Conservation (phyloP, 2,797 vertebrate genomes). For the Hemitrygon akajei region DNA sequence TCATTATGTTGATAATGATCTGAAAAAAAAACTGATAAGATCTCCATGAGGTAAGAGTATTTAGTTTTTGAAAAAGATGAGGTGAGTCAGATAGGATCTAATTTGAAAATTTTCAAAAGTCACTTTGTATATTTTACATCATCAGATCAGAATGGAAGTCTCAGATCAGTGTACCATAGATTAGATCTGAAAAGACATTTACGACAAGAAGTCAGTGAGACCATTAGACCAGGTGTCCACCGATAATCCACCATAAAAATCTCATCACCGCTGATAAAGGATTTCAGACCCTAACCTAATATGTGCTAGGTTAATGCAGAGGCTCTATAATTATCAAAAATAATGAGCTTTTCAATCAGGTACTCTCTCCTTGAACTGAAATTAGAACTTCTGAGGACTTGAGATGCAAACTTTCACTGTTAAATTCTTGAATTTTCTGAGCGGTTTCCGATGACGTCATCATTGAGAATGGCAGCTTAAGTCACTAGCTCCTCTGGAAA, state of each 20-base stretch:
- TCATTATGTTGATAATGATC: slow-evolving; percentile 24
- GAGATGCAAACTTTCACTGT: background rate
- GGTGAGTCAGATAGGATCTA: background rate
- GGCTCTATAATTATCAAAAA: background rate
- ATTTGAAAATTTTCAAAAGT: background rate
- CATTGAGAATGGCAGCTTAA: no score
- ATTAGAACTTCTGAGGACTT: background rate
- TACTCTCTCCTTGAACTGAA: background rate
- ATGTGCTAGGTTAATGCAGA: background rate
- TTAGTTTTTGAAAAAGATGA: background rate
- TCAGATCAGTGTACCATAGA: background rate
- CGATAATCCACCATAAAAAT: slow-evolving; percentile 19
- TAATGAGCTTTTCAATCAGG: slow-evolving; percentile 14
- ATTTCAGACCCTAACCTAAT: background rate
- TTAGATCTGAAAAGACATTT: background rate
- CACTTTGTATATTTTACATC: background rate
- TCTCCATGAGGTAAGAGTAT: background rate
- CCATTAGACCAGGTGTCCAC: background rate
- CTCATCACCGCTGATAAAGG: slow-evolving; percentile 9
- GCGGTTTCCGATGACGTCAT: no score
- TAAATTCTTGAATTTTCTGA: background rate
- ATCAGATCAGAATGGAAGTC: background rate
- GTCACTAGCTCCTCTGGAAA: no score
- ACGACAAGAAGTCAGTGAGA: background rate
- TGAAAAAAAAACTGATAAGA: slow-evolving; percentile 16